Percentiles rank a stretch among this genome's conserved stretches.
Conservation (phyloP, 2,113 vertebrate species). For the Corythoichthys haematopterus region DNA sequence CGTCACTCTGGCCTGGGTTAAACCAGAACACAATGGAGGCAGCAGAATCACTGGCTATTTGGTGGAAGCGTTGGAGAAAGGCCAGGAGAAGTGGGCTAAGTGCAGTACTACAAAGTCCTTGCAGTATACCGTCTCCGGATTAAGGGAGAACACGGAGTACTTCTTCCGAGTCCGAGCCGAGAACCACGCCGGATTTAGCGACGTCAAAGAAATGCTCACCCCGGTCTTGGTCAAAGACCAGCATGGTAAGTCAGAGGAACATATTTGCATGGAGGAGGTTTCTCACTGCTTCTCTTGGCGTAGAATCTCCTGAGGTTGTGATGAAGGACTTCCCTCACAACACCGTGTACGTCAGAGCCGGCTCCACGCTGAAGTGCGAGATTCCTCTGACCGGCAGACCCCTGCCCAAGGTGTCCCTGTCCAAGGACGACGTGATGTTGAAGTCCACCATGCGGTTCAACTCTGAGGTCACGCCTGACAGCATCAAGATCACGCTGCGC, state of each 20-base stretch:
- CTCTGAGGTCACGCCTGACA: slow-evolving; percentile 87
- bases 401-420: slow-evolving; percentile 85
- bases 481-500: slow-evolving; percentile 84
- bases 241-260: slow-evolving; percentile 72
- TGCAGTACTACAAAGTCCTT: slow-evolving; percentile 86
- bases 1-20: slow-evolving; percentile 86
- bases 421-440: slow-evolving; percentile 80
- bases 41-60: slow-evolving; percentile 88
- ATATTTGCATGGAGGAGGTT: not conserved
- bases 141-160: slow-evolving; percentile 89
- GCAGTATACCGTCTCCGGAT: slow-evolving; percentile 81
- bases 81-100: slow-evolving; percentile 92
- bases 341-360: slow-evolving; percentile 87
- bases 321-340: slow-evolving; percentile 93
- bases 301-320: slow-evolving; percentile 90
- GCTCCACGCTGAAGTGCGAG: slow-evolving; percentile 93
- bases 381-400: slow-evolving; percentile 90
- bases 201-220: slow-evolving; percentile 83
- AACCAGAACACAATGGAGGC: slow-evolving; percentile 95
- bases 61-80: slow-evolving; percentile 90
- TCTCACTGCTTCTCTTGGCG: not conserved
- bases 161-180: slow-evolving; percentile 94
- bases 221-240: slow-evolving; percentile 91
- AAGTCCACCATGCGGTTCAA: slow-evolving; percentile 96
- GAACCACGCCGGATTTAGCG: slow-evolving; percentile 93